Evolutionary conservation across 2,113 vertebrate genomes (phyloP).

Genomic region (Penelope pileata): DNA sequence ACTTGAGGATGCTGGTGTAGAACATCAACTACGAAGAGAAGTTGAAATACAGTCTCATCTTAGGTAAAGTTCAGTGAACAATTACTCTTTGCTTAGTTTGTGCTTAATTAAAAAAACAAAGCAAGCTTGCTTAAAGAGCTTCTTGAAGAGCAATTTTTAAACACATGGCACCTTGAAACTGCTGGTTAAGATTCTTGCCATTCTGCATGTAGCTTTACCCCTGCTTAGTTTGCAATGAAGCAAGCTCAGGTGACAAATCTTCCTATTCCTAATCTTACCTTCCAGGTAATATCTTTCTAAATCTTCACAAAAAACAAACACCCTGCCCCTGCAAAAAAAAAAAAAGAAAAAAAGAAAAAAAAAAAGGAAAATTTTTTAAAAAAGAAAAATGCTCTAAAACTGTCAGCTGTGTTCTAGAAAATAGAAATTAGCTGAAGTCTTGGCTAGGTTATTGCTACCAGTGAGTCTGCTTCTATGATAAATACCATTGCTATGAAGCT

Average conservation of each 20-base stretch:
- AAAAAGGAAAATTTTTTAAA: no score
- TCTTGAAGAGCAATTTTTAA: background rate
- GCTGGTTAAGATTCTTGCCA: background rate
- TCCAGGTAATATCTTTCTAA: no score
- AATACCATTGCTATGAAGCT: background rate
- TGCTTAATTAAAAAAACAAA: background rate
- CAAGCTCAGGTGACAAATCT: background rate
- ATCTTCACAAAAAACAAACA: background rate
- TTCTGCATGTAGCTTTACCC: background rate
- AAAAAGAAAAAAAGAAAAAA: no score
- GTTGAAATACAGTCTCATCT: constrained; percentile 98
- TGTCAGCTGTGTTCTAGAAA: background rate
- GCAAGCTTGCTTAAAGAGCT: background rate
- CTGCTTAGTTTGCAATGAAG: background rate
- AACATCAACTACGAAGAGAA: constrained; percentile 93
- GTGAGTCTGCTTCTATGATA: background rate
- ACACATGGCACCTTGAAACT: background rate
- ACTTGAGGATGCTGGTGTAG: constrained; percentile 93
- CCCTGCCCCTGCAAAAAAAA: background rate
- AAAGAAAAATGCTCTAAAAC: no score
- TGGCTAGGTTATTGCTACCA: background rate
- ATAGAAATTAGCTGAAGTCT: background rate
- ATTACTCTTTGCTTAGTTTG: background rate
- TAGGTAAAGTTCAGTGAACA: constrained; percentile 75
- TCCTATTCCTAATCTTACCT: no score